Evolutionary conservation across 2,113 vertebrate species (phyloP), one percentile per base, ranked within the genome.

Genomic region (Chunga burmeisteri): DNA sequence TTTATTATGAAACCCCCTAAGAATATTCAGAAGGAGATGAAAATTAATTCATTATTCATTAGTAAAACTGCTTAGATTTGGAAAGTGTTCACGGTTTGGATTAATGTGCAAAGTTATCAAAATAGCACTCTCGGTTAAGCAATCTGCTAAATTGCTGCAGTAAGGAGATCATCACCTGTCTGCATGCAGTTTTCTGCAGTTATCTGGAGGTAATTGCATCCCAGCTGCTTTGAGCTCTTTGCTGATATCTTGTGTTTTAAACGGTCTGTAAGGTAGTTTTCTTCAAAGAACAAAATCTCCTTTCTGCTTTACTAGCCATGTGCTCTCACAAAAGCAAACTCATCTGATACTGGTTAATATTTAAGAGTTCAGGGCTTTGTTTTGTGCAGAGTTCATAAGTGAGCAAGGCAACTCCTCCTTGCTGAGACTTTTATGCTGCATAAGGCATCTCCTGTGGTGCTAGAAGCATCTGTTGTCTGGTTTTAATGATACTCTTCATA

Each of bases 21-120:
- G 59, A 81, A n/a, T 81, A 46, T 86, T 87, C 71, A 90, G 44
- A 90, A 59, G 3, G 44, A 94, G 49, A 56, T 0, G n/a, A 84
- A 95, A 96, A 94, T 84, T 58, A 86, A 95, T 96, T 80, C 23
- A 83, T 93, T 94, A 82, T 94, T 94, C 49, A 88, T 96, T 83
- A 88, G 77, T 66, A 95, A 96, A 94, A 38, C 65, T 94, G 34
- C 82, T 95, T 63, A 42, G 85, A 32, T 86, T 90, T 25, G 26
- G 74, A 67, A 72, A 92, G 49, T 34, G 38, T 88, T 89, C 86
- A 56, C 52, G 81, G 93, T 61, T 70, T 58, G 82, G 65, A 85
- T 77, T 66, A 72, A 85, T 7, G 70, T 34, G 32, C 3, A 9
- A 63, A 44, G 40, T 6, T 50, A 42, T 34, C 0, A 8, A 68